Percentiles rank a stretch among this genome's conserved stretches.
Conservation (phyloP, 1,140 invertebrate genomes). For the Drosophila melanica region DNA sequence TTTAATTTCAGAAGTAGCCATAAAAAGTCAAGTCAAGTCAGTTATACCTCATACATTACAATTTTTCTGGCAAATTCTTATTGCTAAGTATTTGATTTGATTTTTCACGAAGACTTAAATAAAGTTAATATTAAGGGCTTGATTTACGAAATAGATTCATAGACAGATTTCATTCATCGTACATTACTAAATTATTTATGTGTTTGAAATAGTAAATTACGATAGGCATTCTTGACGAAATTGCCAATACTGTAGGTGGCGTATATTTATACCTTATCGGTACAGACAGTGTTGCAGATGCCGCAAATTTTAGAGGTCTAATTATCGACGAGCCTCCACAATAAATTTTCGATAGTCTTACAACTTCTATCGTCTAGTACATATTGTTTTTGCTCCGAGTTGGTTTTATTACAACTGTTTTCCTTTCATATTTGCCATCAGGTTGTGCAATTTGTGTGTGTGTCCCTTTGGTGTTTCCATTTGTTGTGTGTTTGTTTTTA, state of each 20-base stretch:
- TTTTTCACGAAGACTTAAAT: no score
- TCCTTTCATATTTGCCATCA: slow-evolving; percentile 42
- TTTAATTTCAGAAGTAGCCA: no score
- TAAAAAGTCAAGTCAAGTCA: no score
- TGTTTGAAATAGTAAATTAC: no score
- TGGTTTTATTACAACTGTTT: slow-evolving; percentile 42
- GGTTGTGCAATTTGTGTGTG: slow-evolving; percentile 62
- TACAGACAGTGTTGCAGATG: slow-evolving; percentile 7
- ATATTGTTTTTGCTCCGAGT: slow-evolving; percentile 57
- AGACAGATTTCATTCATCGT: no score
- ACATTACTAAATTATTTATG: no score
- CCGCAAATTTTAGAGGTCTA: neutral
- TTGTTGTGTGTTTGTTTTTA: slow-evolving; percentile 7
- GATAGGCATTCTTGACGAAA: neutral
- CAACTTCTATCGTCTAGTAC: slow-evolving; percentile 43
- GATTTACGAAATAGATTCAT: no score
- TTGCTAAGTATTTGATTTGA: no score
- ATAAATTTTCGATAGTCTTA: slow-evolving; percentile 10
- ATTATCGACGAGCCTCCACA: slow-evolving; percentile 19
- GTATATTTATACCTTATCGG: neutral
- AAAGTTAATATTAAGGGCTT: no score
- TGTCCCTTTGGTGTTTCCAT: slow-evolving; percentile 18
- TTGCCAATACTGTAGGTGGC: neutral
- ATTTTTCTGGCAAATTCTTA: no score
- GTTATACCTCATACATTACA: no score